Percentiles rank a stretch among this genome's conserved stretches.
These are phyloP conservation scores for Aplidium turbinatum DNA, from an alignment of 23 tunicate genomes.

Conservation along the genomic window DNA sequence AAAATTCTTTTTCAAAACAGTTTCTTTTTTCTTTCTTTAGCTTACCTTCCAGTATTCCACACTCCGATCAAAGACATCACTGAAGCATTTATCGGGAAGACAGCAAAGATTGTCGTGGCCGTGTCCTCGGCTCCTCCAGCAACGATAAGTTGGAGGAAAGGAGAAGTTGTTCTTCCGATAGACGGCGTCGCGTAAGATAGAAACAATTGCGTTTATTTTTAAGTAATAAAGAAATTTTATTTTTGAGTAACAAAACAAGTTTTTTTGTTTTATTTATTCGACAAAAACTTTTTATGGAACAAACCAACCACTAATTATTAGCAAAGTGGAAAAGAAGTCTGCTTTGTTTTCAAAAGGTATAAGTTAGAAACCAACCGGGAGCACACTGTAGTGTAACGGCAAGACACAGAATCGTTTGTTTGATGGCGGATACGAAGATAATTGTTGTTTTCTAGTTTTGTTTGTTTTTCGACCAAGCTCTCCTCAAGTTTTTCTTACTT, in stretches of 20 bases:
- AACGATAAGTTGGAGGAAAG: conserved; percentile 32
- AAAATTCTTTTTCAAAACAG: not conserved
- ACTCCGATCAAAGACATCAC: conserved; percentile 25
- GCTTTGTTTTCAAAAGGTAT: no score
- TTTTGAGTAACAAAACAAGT: not conserved
- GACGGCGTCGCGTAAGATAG: conserved; percentile 21
- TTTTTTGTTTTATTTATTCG: not conserved
- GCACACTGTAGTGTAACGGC: no score
- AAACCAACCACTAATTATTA: no score
- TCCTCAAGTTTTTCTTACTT: no score
- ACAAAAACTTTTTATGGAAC: not conserved
- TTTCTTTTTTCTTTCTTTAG: conserved; percentile 15
- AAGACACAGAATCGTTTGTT: no score
- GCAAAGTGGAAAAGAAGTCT: no score
- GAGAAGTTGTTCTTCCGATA: not conserved
- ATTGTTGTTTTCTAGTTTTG: no score
- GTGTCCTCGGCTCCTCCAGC: conserved; percentile 53
- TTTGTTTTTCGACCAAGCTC: no score
- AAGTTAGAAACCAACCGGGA: no score
- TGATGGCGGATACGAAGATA: no score
- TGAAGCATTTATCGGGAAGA: conserved; percentile 5
- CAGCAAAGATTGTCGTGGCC: conserved; percentile 20
- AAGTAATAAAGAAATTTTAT: not conserved
- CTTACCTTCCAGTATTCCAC: conserved; percentile 23
- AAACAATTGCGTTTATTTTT: not conserved